These are phyloP conservation scores for Pygmarrhopalites habei DNA, from an alignment of 1,140 invertebrate species.

Conservation along the genomic window DNA sequence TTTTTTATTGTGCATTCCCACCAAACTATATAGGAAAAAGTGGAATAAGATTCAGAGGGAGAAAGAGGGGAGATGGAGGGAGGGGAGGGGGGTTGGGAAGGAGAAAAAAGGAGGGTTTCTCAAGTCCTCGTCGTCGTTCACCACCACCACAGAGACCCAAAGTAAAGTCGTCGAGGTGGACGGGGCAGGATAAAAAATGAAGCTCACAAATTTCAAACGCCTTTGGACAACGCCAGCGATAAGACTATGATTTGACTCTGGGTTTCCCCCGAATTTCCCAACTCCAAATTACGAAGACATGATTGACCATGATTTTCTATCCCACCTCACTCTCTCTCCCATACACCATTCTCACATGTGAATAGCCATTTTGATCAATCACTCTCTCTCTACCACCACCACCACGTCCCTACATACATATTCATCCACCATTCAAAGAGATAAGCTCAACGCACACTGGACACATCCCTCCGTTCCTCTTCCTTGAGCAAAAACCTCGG, in stretches of 20 bases:
- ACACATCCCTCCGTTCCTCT: too few species aligned
- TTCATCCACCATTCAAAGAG: not conserved
- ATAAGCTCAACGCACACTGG: too few species aligned
- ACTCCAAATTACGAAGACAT: constrained; percentile 25
- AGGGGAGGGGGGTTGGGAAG: too few species aligned
- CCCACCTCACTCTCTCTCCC: not conserved
- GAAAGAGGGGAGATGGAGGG: too few species aligned
- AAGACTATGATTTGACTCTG: constrained; percentile 8
- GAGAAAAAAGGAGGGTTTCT: too few species aligned
- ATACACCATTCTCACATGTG: not conserved
- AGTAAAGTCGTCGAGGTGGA: not conserved
- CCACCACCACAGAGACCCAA: constrained; percentile 3
- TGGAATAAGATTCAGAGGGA: too few species aligned
- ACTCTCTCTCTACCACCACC: constrained; percentile 11
- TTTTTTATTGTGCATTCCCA: too few species aligned
- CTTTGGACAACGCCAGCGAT: constrained; percentile 13
- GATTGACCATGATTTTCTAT: constrained; percentile 32
- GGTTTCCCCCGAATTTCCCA: constrained; percentile 9
- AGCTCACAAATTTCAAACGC: constrained; percentile 23
- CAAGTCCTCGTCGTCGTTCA: too few species aligned
- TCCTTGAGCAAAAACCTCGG: not conserved
- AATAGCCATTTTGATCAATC: constrained; percentile 30
- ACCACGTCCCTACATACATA: not conserved
- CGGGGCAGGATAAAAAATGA: constrained; percentile 21
- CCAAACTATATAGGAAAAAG: too few species aligned